Base-by-base conservation (phyloP, 2,113 vertebrate genomes). In the Scomber scombrus region DNA sequence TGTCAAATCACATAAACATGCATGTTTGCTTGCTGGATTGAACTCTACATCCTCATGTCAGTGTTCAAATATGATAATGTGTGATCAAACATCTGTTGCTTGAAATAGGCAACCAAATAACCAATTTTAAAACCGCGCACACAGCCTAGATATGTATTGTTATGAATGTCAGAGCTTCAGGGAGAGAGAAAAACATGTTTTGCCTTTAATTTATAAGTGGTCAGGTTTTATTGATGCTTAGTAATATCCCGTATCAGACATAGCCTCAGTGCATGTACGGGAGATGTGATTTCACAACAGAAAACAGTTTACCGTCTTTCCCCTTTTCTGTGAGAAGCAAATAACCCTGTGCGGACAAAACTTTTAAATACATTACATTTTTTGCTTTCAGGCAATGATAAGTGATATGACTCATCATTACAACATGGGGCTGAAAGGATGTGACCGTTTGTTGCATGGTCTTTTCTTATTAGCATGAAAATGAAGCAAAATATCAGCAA, bases 21-120 rank as follows among this genome's bases (percentile, higher is more conserved):
- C 31, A 9, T 79, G 71, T 88, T 86, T 77, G 64, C 66, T 63
- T n/a, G 13, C 57, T 52, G 64, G 29, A 76, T 82, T 82, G 54
- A 86, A 74, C 75, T 77, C 80, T 62, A 71, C 64, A 63, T 55
- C 43, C 26, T 71, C 58, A 11, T 50, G n/a, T 46, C 23, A 3
- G 10, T 67, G 78, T 51, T 74, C 82, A 73, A 63, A 78, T 19
- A 78, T 4, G 3, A 79, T 68, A n/a, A 16, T 31, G 52, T 68
- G 75, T 58, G 61, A 45, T 56, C 10, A 12, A 62, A 13, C 34
- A 61, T 0, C 2, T 55, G 66, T 43, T n/a, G 72, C 80, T 50
- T 52, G 71, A 76, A 45, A 77, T 40, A 78, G 70, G 64, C 31
- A 51, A 14, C 29, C 18, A 64, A 75, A 29, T 18, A 69, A 51